These are phyloP conservation scores for Sepiola atlantica DNA, from an alignment of 2,888 invertebrate genomes.

Conservation along the genomic window DNA sequence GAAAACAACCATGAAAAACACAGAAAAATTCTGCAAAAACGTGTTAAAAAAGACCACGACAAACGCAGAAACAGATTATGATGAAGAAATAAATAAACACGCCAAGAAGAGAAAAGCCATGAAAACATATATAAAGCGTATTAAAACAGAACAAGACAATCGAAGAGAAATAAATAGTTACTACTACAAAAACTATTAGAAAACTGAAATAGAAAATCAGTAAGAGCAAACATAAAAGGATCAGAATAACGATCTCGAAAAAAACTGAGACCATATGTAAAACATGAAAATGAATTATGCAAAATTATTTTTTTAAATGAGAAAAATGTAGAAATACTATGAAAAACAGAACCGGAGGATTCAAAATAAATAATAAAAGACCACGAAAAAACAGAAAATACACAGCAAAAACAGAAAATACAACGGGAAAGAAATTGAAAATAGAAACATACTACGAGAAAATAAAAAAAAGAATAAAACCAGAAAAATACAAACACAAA, in stretches of 20 bases:
- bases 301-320: background rate
- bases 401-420: background rate
- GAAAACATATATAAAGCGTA: background rate
- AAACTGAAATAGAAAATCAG: background rate
- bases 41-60: no score
- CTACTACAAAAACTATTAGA: background rate
- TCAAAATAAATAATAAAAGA: background rate
- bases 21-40: no score
- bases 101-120: background rate
- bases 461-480: background rate
- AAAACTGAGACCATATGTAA: background rate
- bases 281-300: background rate
- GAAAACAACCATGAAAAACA: background rate
- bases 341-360: background rate
- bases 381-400: background rate
- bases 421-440: background rate
- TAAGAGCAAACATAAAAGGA: background rate
- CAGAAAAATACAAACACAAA: background rate
- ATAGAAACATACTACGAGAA: background rate
- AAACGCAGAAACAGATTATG: no score
- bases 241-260: background rate
- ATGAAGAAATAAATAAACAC: background rate
- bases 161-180: background rate
- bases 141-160: background rate
- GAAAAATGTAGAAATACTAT: background rate